Evolutionary conservation across 2,888 invertebrate species (phyloP), one percentile per base, ranked within the genome.

Genomic region (Drosophila mimica): DNA sequence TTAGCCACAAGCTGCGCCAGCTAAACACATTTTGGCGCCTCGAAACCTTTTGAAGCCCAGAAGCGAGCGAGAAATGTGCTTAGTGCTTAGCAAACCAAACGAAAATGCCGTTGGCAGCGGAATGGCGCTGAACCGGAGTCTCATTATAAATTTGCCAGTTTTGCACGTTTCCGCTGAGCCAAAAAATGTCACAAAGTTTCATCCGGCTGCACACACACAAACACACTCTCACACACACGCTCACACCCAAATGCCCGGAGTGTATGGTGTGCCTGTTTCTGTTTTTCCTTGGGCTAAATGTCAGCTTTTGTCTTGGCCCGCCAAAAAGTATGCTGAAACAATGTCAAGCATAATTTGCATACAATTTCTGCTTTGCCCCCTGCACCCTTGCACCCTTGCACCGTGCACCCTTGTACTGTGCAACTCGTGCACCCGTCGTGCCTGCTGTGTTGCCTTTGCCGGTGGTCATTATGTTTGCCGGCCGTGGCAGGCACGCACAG

Each of bases 91-190:
- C 79, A 68, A 79, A 75, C 76, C 88, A 76, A 76, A 70, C 73
- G 82, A 76, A 83, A 82, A 71, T 64, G 86, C 82, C 88, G 67
- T 76, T 79, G 86, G 83, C 86, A 70, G 76, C 66, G 61, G 81
- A 75, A 79, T 75, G 70, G 68, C 70, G 56, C 59, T 76, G 85
- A 81, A 76, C 78, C 75, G 83, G 87, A 76, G 88, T 79, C 88
- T 87, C 86, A 87, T 87, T 87, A 87, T 88, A 86, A 87, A 88
- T 88, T 88, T 87, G 86, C 88, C 88, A 88, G 87, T 86, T 87
- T 86, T 88, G 88, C 86, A 88, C 86, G 88, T 87, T 87, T 87
- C 81, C 86, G 81, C 73, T 70, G 80, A 68, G 82, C 82, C 83
- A 82, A 83, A 87, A 87, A 87, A 82, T 88, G 83, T 87, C 83